Evolutionary conservation across 2,888 invertebrate species (phyloP), one percentile per base, ranked within the genome.

Genomic region (Lasiommata megera): DNA sequence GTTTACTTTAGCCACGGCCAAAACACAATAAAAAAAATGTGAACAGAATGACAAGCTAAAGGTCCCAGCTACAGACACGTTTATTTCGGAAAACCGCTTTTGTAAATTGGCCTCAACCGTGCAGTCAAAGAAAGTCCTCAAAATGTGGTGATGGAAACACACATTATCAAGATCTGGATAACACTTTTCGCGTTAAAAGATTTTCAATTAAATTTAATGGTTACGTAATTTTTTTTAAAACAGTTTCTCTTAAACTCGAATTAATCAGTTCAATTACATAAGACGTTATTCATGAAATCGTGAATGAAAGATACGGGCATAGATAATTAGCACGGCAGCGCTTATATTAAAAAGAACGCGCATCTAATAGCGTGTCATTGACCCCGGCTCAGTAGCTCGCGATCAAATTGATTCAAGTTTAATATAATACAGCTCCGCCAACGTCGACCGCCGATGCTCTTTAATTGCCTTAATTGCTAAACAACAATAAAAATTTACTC

Each of bases 401-500:
- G 80, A 84, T 79, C 82, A 78, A 84, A 83, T 84, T 84, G 84
- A 88, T 86, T 82, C 80, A 80, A 73, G 72, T 79, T 79, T 84
- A 81, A 83, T 81, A 81, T 79, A 79, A 81, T 83, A 78, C 73
- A 69, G 76, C 67, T 70, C 75, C 80, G 77, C 80, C 79, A 79
- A 76, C 71, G 74, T 72, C 67, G 70, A 64, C 65, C 71, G 74
- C 79, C 79, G 77, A 82, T 82, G 83, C 79, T 77, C 76, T 84
- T 78, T 85, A 83, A 88, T 86, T 85, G 85, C 69, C 75, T 80
- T 84, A 83, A 88, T 87, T 59, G 43, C 54, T 52, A 60, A 54
- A 46, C 46, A 31, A 62, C 37, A 52, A 51, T 57, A 57, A 54
- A 58, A 54, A 36, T 52, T 46, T 31, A 31, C 29, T 41, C n/a